Base-by-base conservation (phyloP, 2,888 invertebrate genomes). In the Lasioglossum oenotherae region DNA sequence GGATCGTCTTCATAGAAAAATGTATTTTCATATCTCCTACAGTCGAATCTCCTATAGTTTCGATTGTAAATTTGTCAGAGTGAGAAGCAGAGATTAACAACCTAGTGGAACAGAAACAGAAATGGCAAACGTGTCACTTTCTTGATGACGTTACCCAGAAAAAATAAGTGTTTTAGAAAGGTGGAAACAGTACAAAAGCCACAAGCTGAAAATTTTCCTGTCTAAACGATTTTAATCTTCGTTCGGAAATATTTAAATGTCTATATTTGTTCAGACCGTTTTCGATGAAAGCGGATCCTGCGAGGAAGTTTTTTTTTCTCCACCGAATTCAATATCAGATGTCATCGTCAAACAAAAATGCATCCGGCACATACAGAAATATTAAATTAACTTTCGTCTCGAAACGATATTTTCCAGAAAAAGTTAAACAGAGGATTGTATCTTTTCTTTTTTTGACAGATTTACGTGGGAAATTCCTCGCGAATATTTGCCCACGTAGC, bases 131-230 rank as follows among this genome's bases (percentile, higher is more conserved):
- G 23, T 23, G 10, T 53, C 23, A 8, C 3, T 23, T 53, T 8
- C 3, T 23, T n/a, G 3, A 23, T 1, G 23, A 0, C 0, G 10
- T 53, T n/a, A 23, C 2, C 53, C 0, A 0, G 8, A 2, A 10
- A 10, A n/a, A 23, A 23, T 23, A 53, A 10, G 0, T 53, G 23
- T 23, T 53, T 10, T n/a, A 8, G 10, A n/a, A 53, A 53, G 23
- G 8, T 16, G 49, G 49, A 19, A 49, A 49, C 23, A 8, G 8
- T 49, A 8, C 23, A 53, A 23, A 53, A 8, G 10, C 2, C 23
- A 10, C 53, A 53, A 53, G 1, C 53, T 53, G 3, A 23, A 53
- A 53, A 23, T 53, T 23, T 23, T 53, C 3, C 10, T 8, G 23
- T 23, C 53, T 23, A 8, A 23, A 53, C 23, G 23, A 23, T 53